Conservation (phyloP, 2,888 invertebrate genomes). For the Cactoblastis cactorum region DNA sequence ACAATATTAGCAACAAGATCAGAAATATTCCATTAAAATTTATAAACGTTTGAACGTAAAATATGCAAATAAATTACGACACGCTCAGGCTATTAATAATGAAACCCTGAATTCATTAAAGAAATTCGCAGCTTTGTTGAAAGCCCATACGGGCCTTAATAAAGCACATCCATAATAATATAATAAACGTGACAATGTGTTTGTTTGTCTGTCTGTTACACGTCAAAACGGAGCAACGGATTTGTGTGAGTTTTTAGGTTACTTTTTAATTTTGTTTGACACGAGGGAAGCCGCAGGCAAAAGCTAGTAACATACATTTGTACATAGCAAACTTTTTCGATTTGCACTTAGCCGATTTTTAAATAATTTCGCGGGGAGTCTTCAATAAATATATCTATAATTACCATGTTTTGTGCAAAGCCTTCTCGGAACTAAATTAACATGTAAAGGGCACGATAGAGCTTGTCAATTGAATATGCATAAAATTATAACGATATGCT, state of each 20-base stretch:
- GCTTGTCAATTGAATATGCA: constrained; percentile 19
- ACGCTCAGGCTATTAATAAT: not conserved
- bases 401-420: not conserved
- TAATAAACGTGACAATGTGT: too few relatives aligned
- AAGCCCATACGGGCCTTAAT: not conserved
- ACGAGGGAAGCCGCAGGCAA: too few relatives aligned
- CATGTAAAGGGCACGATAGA: constrained; percentile 17
- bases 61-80: not conserved
- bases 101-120: not conserved
- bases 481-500: constrained; percentile 19
- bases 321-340: too few relatives aligned
- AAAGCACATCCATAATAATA: too few relatives aligned
- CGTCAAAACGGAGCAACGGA: too few relatives aligned
- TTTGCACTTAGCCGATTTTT: too few relatives aligned
- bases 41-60: not conserved
- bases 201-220: too few relatives aligned
- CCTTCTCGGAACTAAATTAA: constrained; percentile 12
- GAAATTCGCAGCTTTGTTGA: not conserved
- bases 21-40: not conserved
- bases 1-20: not conserved
- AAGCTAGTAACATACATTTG: too few relatives aligned
- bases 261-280: too few relatives aligned
- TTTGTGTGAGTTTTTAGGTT: too few relatives aligned
- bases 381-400: not conserved
- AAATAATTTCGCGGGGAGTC: too few relatives aligned